Percentiles rank a stretch among this genome's conserved stretches.
Conservation (phyloP, 2,797 vertebrate genomes). For the Cyclopterus lumpus region DNA sequence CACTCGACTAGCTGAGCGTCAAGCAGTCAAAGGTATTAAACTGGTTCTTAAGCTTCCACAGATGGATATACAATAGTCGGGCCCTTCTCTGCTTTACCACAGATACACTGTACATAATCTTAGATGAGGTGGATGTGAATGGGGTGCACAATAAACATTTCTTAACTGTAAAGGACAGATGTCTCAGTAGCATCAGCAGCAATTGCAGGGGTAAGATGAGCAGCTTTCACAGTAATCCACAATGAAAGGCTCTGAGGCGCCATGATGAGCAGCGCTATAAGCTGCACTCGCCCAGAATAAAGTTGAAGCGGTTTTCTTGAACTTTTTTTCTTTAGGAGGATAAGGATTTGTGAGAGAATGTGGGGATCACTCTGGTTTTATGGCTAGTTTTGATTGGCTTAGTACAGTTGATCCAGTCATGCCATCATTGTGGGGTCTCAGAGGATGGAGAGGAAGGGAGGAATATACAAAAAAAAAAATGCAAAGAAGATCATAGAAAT, state of each 20-base stretch:
- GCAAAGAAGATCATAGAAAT: conserved; percentile 3
- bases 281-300: conserved; percentile 48
- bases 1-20: conserved; percentile 41
- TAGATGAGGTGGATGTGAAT: conserved; percentile 36
- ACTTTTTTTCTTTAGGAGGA: conserved; percentile 37
- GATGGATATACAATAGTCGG: conserved; percentile 48
- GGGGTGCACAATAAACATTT: conserved; percentile 37
- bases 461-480: conserved; percentile 23
- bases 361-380: conserved; percentile 32
- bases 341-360: conserved; percentile 54
- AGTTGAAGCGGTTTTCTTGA: conserved; percentile 45
- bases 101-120: conserved; percentile 22
- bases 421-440: conserved; percentile 40
- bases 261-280: conserved; percentile 51
- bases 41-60: conserved; percentile 62
- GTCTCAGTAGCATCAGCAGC: conserved; percentile 49
- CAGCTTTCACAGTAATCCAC: conserved; percentile 60
- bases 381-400: conserved; percentile 47
- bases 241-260: conserved; percentile 54
- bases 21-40: conserved; percentile 55
- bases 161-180: conserved; percentile 52
- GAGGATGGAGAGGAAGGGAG: conserved; percentile 32
- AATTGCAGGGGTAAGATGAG: conserved; percentile 43
- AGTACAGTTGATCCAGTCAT: conserved; percentile 47
- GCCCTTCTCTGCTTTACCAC: conserved; percentile 37